phyloP scores from a whole-genome alignment of 2,113 vertebrate species.

The Emydura subglobosa region DNA sequence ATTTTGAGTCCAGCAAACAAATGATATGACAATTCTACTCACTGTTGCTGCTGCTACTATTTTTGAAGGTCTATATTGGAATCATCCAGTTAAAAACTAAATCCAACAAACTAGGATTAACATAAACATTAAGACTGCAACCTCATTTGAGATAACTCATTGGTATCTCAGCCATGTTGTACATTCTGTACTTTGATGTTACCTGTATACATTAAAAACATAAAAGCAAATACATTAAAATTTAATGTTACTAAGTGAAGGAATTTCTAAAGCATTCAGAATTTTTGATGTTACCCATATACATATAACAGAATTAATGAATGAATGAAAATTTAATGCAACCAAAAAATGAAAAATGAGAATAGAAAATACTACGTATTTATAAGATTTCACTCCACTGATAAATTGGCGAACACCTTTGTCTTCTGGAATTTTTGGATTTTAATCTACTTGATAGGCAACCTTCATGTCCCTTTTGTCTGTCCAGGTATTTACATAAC shows the following conservation, averaged over 20 bases:
- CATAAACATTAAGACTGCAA: background rate
- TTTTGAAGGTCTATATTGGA: background rate
- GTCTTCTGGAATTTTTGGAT: background rate
- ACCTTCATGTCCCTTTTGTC: background rate
- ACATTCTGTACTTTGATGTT: background rate
- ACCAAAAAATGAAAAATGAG: background rate
- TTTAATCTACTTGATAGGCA: background rate
- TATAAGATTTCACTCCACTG: background rate
- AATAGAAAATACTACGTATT: background rate
- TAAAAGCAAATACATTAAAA: background rate
- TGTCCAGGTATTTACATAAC: background rate
- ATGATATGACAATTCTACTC: background rate
- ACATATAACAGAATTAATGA: background rate
- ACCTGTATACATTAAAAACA: background rate
- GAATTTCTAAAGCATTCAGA: background rate
- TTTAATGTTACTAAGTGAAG: background rate
- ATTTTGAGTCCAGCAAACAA: background rate
- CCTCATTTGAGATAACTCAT: background rate
- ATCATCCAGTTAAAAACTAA: background rate
- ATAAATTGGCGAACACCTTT: background rate
- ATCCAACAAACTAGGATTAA: fast-evolving
- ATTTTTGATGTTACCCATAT: background rate
- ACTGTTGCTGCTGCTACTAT: background rate
- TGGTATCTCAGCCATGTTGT: fast-evolving
- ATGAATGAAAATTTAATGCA: background rate